Evolutionary conservation across 1,140 invertebrate species (phyloP).

Genomic region (Brachionus angularis): DNA sequence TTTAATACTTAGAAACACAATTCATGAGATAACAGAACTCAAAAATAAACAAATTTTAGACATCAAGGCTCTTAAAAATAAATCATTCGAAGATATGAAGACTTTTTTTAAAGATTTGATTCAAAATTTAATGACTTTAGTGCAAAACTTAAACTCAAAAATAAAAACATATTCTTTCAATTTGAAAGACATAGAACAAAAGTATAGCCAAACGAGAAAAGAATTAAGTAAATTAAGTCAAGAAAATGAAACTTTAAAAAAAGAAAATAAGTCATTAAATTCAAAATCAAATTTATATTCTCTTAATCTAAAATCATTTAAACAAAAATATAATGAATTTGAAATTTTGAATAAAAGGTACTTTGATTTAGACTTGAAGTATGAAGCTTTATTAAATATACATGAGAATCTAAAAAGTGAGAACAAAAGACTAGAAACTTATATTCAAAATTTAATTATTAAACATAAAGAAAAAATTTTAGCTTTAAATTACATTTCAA

Average conservation of each 20-base stretch:
- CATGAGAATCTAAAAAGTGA: conserved; percentile 12
- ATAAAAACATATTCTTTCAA: background rate
- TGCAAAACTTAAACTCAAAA: background rate
- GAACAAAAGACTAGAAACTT: background rate
- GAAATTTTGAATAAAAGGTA: conserved; percentile 1
- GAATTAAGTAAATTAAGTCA: background rate
- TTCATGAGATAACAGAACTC: conserved; percentile 20
- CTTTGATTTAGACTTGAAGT: conserved; percentile 7
- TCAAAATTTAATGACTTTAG: conserved; percentile 5
- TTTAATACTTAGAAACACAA: conserved; percentile 1
- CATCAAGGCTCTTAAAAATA: conserved; percentile 8
- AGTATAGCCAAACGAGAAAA: background rate
- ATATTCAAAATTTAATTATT: conserved; percentile 4
- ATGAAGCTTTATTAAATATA: conserved; percentile 11
- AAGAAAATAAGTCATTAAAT: conserved; percentile 29
- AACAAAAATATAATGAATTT: conserved; percentile 1
- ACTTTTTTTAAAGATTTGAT: conserved; percentile 8
- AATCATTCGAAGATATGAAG: conserved; percentile 27
- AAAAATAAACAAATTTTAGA: conserved; percentile 14
- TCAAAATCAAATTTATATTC: background rate
- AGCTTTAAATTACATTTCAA: background rate
- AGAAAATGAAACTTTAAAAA: background rate
- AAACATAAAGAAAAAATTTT: background rate
- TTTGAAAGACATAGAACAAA: conserved; percentile 5
- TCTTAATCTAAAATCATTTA: conserved; percentile 28